These are phyloP conservation scores for Xestia c-nigrum DNA, from an alignment of 2,888 invertebrate species.

Conservation along the genomic window DNA sequence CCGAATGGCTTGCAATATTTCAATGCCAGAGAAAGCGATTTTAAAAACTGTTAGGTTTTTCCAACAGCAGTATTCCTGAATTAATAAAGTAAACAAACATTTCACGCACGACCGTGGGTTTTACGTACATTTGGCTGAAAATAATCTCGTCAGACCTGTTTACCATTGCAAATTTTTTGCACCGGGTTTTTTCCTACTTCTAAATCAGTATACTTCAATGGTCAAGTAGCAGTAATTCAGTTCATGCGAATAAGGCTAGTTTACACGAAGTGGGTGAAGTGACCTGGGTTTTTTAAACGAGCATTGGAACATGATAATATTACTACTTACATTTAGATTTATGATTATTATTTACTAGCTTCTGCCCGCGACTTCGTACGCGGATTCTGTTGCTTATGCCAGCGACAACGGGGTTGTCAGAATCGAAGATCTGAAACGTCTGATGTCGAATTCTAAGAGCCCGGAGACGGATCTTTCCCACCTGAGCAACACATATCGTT, in stretches of 20 bases:
- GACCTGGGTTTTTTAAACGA: not conserved
- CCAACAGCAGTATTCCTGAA: not conserved
- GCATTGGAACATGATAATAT: not conserved
- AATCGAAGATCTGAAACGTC: no score
- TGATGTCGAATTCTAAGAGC: no score
- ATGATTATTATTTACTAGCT: no score
- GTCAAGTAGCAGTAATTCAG: not conserved
- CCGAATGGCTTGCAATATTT: not conserved
- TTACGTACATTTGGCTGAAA: conserved; percentile 9
- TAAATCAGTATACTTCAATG: not conserved
- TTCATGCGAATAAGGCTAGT: not conserved
- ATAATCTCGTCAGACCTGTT: not conserved
- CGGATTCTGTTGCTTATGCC: no score
- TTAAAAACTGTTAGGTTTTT: not conserved
- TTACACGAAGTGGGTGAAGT: not conserved
- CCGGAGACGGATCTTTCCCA: no score
- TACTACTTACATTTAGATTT: no score
- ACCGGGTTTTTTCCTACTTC: conserved; percentile 11
- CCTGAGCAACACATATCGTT: no score
- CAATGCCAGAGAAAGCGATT: not conserved
- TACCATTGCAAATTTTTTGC: conserved; percentile 1
- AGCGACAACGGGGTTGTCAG: no score
- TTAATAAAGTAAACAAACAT: conserved; percentile 1
- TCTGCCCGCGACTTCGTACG: no score
- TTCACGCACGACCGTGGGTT: not conserved